Base-by-base conservation (phyloP, 2,797 vertebrate genomes). In the Danio albolineatus region DNA sequence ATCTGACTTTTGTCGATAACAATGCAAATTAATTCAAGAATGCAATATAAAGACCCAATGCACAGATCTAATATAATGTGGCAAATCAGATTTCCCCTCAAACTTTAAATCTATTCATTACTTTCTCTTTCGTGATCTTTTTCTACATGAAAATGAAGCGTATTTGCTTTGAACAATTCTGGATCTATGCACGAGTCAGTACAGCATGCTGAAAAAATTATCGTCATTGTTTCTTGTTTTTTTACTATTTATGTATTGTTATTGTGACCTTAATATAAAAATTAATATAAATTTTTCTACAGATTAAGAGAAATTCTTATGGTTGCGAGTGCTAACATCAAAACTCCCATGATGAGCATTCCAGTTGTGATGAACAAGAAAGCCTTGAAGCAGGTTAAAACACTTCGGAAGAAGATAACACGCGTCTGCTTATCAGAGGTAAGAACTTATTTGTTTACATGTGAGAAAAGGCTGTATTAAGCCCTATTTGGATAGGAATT, bases 311-410 rank as follows among this genome's bases (percentile, higher is more conserved):
- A 99, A 89, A 98, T 99, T 82, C 87, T 99, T 73, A 93, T 97
- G 96, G 94, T 96, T 81, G 98, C 97, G 76, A 95, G 95, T 28
- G 90, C 95, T 73, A 97, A 93, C 67, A 99, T 99, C 85, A 97
- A 99, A 91, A 99, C 98, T 0, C 98, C 98, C 0, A 98, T 95
- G 92, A 98, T 99, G 98, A 96, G 96, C 0, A 91, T 98, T 69
- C 98, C 98, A 0, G 96, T 99, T 73, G 69, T 96, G 6, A 92
- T 79, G 87, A 96, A 84, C 88, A 96, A 88, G 89, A 96, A 89
- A 64, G 97, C 97, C 14, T 70, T 95, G 85, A 96, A 94, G 87
- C 95, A 82, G 44, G 96, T 93, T 41, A 96, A 95, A 49, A 92
- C 62, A 0, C 95, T 99, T 21, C 95, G 94, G 73, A 98, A 96